Conservation (phyloP, 1,140 invertebrate genomes). For the Mamestra configurata region DNA sequence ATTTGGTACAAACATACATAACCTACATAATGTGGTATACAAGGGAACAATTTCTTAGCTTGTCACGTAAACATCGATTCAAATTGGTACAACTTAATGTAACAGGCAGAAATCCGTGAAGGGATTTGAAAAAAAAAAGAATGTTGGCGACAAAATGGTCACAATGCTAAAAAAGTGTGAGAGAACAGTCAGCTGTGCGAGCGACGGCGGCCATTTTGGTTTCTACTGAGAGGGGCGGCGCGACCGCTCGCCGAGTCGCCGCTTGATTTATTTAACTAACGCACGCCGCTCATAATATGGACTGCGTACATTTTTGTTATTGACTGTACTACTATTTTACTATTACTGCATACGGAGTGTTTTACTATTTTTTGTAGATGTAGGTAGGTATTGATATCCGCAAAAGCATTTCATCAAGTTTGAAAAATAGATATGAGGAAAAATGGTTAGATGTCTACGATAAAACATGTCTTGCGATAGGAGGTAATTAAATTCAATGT, state of each 20-base stretch:
- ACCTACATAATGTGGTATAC: slow-evolving; percentile 47
- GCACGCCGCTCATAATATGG: slow-evolving; percentile 36
- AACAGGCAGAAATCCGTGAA: slow-evolving; percentile 35
- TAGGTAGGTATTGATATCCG: too few relatives aligned
- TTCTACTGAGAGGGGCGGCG: slow-evolving; percentile 77
- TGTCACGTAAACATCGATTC: slow-evolving; percentile 51
- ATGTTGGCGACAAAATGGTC: slow-evolving; percentile 65
- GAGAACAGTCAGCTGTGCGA: slow-evolving; percentile 75
- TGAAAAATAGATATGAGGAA: too few relatives aligned
- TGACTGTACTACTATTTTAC: slow-evolving; percentile 54
- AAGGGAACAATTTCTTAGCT: slow-evolving; percentile 32
- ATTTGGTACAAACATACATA: slow-evolving; percentile 36
- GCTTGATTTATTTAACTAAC: slow-evolving; percentile 77
- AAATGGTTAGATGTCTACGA: too few relatives aligned
- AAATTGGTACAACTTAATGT: slow-evolving; percentile 45
- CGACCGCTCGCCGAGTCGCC: slow-evolving; percentile 64
- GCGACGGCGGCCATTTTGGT: slow-evolving; percentile 80
- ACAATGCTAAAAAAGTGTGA: slow-evolving; percentile 70
- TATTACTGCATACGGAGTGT: not conserved
- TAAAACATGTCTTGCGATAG: not conserved
- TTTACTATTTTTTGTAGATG: not conserved
- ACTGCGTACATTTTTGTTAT: slow-evolving; percentile 49
- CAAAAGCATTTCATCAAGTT: too few relatives aligned
- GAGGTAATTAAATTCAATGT: not conserved
- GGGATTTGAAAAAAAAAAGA: slow-evolving; percentile 45